Base-by-base conservation (phyloP, 37 sponge, comb jelly and placozoan species). In the Spongia lamella region DNA sequence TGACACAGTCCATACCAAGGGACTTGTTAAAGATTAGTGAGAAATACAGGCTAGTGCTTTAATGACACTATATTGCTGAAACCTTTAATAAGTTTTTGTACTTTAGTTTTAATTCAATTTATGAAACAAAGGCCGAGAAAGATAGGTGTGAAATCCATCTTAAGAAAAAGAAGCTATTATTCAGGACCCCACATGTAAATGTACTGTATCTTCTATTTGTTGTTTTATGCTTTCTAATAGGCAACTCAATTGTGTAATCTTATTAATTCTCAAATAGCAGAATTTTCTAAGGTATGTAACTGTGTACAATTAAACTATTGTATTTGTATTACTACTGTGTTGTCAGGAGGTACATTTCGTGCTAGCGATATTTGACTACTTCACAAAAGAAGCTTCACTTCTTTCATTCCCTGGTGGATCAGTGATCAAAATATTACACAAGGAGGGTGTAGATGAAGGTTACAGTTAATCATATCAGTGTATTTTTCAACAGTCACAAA, bases 301-400 rank as follows among this genome's bases (percentile, higher is more conserved):
- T n/a, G n/a, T n/a, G n/a, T n/a, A n/a, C n/a, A n/a, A n/a, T 43
- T 13, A 13, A 43, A 43, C 7, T 9, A 43, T 43, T 43, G 5
- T 43, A 9, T 43, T 43, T 9, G 9, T 43, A 13, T 27, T 63
- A 27, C 19, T 63, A 27, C 64, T 34, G 64, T 27, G 32, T 49
- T 31, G 25, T 27, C 55, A 81, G 81, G 68, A 63, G n/a, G 51
- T 39, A 13, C 63, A 55, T 31, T 79, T 63, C 56, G 89, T 83
- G n/a, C 70, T 88, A 53, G 75, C 84, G 7, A 25, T 78, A 2
- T n/a, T 31, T 40, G 89, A 88, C 67, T 88, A 88, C 38, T 34
- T 54, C 35, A 68, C 84, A n/a, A 33, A 31, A 7, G 89, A 83
- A 53, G 40, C 75, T 2, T 59, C 84, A n/a, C 79, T 88, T n/a